Percentiles rank a stretch among this genome's conserved stretches.
These are phyloP conservation scores for Cylloceria caligata DNA, from an alignment of 2,888 invertebrate species.

Conservation along the genomic window DNA sequence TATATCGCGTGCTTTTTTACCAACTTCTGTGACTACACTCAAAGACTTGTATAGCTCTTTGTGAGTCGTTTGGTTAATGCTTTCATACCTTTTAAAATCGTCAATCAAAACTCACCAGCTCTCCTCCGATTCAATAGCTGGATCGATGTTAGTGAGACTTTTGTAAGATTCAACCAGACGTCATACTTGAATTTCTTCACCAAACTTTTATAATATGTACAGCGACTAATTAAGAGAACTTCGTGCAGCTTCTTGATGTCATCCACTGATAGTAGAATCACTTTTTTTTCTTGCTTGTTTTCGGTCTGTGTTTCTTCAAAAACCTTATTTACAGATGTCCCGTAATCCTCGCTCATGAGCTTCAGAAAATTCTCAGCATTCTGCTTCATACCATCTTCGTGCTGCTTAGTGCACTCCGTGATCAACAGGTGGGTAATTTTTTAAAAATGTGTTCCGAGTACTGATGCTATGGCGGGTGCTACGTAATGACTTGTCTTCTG, in stretches of 20 bases:
- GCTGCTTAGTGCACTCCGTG: slow-evolving; percentile 33
- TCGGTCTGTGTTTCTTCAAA: slow-evolving; percentile 53
- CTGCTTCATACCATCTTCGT: slow-evolving; percentile 31
- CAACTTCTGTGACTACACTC: background rate
- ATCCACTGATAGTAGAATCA: slow-evolving; percentile 23
- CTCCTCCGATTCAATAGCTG: slow-evolving; percentile 49
- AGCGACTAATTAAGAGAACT: slow-evolving; percentile 38
- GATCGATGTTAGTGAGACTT: slow-evolving; percentile 16
- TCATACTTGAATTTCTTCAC: background rate
- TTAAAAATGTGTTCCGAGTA: slow-evolving; percentile 40
- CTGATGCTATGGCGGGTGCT: slow-evolving; percentile 40
- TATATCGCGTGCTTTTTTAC: slow-evolving; percentile 36
- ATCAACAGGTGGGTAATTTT: slow-evolving; percentile 28
- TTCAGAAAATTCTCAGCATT: slow-evolving; percentile 65
- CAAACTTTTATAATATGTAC: slow-evolving; percentile 17
- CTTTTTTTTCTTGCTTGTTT: slow-evolving; percentile 28
- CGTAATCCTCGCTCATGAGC: slow-evolving; percentile 61
- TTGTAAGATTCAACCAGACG: slow-evolving; percentile 26
- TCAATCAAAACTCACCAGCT: slow-evolving; percentile 32
- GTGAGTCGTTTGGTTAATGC: slow-evolving; percentile 15
- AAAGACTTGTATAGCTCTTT: background rate
- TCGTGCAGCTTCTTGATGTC: slow-evolving; percentile 51
- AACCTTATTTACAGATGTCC: slow-evolving; percentile 61
- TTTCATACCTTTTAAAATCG: slow-evolving; percentile 36
- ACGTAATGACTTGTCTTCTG: slow-evolving; percentile 23